Percentiles rank a stretch among this genome's conserved stretches.
phyloP scores from a whole-genome alignment of 2,113 vertebrate species.

The Leiothrix lutea region DNA sequence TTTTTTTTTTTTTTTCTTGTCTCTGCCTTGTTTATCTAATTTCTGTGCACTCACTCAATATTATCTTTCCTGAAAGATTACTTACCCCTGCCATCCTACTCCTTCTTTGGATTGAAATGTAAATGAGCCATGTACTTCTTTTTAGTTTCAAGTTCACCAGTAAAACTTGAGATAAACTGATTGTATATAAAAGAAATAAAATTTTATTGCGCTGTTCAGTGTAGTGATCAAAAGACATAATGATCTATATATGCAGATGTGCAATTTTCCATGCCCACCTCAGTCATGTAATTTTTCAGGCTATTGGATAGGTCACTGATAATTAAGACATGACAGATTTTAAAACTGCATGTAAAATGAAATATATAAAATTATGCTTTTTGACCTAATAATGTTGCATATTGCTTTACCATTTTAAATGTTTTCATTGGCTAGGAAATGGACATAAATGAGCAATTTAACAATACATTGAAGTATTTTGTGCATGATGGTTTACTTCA shows the following conservation, averaged over 20 bases:
- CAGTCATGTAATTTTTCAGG: neutral
- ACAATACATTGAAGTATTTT: neutral
- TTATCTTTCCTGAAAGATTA: neutral
- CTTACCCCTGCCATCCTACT: neutral
- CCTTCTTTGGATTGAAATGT: neutral
- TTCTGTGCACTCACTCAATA: neutral
- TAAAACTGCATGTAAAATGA: neutral
- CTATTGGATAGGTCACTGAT: neutral
- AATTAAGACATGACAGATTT: neutral
- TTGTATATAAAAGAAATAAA: neutral
- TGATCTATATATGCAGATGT: neutral
- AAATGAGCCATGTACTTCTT: neutral
- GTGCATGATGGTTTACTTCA: neutral
- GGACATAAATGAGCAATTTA: neutral
- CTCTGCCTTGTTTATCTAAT: neutral
- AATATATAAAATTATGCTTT: neutral
- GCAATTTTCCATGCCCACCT: neutral
- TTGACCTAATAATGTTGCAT: neutral
- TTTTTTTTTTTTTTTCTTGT: neutral
- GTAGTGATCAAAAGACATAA: neutral
- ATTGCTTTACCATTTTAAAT: neutral
- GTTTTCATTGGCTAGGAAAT: neutral
- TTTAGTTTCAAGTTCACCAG: constrained; percentile 26
- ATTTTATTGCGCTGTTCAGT: neutral
- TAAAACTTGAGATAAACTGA: neutral